These are phyloP conservation scores for Ptilonorhynchus violaceus DNA, from an alignment of 2,113 vertebrate genomes.

Conservation along the genomic window DNA sequence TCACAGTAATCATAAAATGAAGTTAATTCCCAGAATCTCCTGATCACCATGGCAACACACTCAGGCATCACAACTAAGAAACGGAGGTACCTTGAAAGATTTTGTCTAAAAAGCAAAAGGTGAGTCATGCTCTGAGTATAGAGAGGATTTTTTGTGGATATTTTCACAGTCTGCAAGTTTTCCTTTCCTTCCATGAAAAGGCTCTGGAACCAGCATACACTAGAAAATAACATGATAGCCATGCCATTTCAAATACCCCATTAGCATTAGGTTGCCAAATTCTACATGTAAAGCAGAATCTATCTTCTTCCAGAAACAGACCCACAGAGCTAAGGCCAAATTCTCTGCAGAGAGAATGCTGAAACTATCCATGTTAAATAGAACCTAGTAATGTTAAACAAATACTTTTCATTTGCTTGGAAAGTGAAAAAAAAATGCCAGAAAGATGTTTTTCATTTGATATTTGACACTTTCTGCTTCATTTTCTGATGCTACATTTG, in stretches of 20 bases:
- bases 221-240: not conserved
- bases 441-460: not conserved
- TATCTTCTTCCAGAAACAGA: not conserved
- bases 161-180: not conserved
- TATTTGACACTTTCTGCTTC: not conserved
- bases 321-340: not conserved
- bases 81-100: not conserved
- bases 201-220: not conserved
- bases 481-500: not conserved
- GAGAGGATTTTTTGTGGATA: not conserved
- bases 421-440: not conserved
- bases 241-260: not conserved
- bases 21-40: conserved; percentile 10
- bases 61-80: not conserved
- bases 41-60: conserved; percentile 33
- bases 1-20: not conserved
- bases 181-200: not conserved
- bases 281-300: not conserved
- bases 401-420: not conserved
- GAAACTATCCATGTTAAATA: not conserved
- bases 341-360: not conserved
- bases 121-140: not conserved
- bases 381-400: not conserved
- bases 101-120: not conserved
- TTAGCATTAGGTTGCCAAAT: not conserved